Evolutionary conservation across 1,140 invertebrate genomes (phyloP), one percentile per base, ranked within the genome.

Genomic region (Formica exsecta): DNA sequence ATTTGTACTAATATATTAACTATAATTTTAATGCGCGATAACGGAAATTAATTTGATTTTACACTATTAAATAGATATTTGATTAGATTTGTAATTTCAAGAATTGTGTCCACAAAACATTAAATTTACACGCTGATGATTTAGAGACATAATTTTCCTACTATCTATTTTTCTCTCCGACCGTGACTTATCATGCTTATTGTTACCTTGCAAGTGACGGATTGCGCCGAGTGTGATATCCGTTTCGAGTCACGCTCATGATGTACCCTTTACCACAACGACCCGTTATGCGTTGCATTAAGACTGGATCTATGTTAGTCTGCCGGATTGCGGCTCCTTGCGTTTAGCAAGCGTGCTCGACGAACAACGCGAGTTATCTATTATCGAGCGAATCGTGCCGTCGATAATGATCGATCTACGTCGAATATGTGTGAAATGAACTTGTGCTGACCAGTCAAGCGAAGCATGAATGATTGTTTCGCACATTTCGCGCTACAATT

Each of bases 191-290:
- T 81, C 44, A 54, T 51, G 57, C 44, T 86, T 44, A 9, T 44
- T 44, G 41, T 44, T 22, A 32, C 48, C 68, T 54, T 13, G 22
- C 25, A 70, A 89, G 48, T 77, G 75, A 62, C 61, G 44, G 11
- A 86, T 87, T 54, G 38, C 38, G 38, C 38, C 38, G 38, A 9
- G 8, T 41, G 8, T 41, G 38, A 59, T 66, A 51, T 87, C 85
- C 59, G 62, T 36, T 7, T 77, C 51, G 65, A 86, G 70, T 64
- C 89, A 91, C 68, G 86, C 85, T 77, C 54, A 32, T 57, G 68
- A 48, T 29, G 77, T 91, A 91, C 59, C 86, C 81, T 91, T 91
- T 91, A 70, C 62, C 11, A n/a, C 19, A 22, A 76, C 54, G 41
- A 84, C 19, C 22, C 44, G 36, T 76, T 75, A 83, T 25, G 36